These are phyloP conservation scores for Drosophila mojavensis DNA, from an alignment of 1,140 invertebrate species.

Conservation along the genomic window DNA sequence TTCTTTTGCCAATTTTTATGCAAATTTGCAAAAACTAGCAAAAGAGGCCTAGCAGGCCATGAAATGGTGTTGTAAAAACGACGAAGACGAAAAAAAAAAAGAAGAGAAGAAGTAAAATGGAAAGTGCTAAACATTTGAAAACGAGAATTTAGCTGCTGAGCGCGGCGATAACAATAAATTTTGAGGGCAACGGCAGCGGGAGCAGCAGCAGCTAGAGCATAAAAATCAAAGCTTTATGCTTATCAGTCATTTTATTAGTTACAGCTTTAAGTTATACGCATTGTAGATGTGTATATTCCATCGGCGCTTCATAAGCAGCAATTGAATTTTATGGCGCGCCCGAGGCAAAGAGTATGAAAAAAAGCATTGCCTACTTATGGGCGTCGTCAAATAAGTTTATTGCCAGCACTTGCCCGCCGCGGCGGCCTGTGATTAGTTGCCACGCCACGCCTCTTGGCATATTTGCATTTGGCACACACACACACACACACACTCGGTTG, in stretches of 20 bases:
- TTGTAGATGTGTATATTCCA: slow-evolving; percentile 37
- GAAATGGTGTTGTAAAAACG: slow-evolving; percentile 71
- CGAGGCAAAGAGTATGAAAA: slow-evolving; percentile 3
- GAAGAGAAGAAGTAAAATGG: too few relatives aligned
- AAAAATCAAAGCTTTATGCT: slow-evolving; percentile 73
- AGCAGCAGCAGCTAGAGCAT: slow-evolving; percentile 27
- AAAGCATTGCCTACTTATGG: slow-evolving; percentile 64
- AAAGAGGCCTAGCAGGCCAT: slow-evolving; percentile 41
- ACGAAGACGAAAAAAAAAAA: slow-evolving; percentile 3
- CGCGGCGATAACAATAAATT: slow-evolving; percentile 66
- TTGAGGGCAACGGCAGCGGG: slow-evolving; percentile 5
- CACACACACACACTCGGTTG: slow-evolving; percentile 14
- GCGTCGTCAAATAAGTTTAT: slow-evolving; percentile 44
- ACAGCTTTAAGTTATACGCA: slow-evolving; percentile 72
- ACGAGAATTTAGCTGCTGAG: slow-evolving; percentile 54
- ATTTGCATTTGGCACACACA: slow-evolving; percentile 49
- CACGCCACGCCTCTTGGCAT: slow-evolving; percentile 43
- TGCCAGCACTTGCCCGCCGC: slow-evolving; percentile 20
- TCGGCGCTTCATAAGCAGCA: slow-evolving; percentile 69
- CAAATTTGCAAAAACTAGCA: slow-evolving; percentile 63
- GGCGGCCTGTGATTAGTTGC: slow-evolving; percentile 53
- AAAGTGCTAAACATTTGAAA: slow-evolving; percentile 65
- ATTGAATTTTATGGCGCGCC: slow-evolving; percentile 72
- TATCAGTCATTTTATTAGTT: slow-evolving; percentile 77
- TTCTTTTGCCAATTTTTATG: slow-evolving; percentile 65